Conservation (phyloP, 2,797 vertebrate genomes). For the Adelosebastes latens region DNA sequence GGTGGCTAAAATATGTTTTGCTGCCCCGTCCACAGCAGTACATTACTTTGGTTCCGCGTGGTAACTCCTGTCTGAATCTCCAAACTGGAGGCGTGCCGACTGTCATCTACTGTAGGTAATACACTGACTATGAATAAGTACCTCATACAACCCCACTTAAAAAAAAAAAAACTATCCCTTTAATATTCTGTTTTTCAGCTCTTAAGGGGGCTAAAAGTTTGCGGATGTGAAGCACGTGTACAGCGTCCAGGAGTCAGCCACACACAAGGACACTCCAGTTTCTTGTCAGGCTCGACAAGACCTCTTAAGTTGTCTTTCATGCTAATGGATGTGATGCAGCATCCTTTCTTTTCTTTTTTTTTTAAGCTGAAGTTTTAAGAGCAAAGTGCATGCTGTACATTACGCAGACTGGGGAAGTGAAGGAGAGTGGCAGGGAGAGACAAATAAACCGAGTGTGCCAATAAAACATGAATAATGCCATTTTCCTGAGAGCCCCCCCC, state of each 20-base stretch:
- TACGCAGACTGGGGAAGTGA: neutral
- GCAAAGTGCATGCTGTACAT: conserved; percentile 49
- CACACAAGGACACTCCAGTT: conserved; percentile 22
- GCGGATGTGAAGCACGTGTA: neutral
- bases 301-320: conserved; percentile 58
- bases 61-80: no score
- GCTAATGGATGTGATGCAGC: conserved; percentile 54
- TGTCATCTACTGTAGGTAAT: no score
- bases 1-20: no score
- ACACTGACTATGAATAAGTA: no score
- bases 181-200: conserved; percentile 13
- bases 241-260: conserved; percentile 5
- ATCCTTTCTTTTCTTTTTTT: neutral
- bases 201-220: conserved; percentile 12
- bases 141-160: no score
- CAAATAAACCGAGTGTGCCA: conserved; percentile 55
- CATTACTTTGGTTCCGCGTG: no score
- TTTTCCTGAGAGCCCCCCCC: conserved; percentile 66
- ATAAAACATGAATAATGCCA: conserved; percentile 77
- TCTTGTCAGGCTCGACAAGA: conserved; percentile 40
- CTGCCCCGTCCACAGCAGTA: no score
- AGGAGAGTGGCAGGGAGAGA: conserved; percentile 16
- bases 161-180: neutral
- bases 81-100: no score
- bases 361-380: conserved; percentile 45